These are phyloP conservation scores for Euwallacea fornicatus DNA, from an alignment of 1,140 invertebrate genomes.

Conservation along the genomic window DNA sequence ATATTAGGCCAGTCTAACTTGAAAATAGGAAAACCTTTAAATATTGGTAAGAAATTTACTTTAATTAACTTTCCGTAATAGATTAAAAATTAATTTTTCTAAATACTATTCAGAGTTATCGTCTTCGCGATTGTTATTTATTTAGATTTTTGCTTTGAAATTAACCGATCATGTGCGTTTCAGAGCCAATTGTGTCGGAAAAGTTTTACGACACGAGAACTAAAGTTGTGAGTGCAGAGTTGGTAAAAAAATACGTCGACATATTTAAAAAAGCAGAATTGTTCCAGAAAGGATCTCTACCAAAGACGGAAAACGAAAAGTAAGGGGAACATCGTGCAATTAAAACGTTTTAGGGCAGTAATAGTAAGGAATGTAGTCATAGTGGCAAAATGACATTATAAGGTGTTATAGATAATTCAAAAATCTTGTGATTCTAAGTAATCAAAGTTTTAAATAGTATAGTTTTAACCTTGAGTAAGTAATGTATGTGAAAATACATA, in stretches of 20 bases:
- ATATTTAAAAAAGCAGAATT: constrained; percentile 22
- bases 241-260: constrained; percentile 21
- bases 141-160: not conserved
- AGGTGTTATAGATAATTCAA: not conserved
- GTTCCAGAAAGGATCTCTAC: constrained; percentile 13
- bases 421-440: too few relatives aligned
- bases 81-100: too few relatives aligned
- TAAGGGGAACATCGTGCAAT: not conserved
- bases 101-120: too few relatives aligned
- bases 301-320: constrained; percentile 35
- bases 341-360: too few relatives aligned
- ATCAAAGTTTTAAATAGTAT: too few relatives aligned
- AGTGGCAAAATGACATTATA: too few relatives aligned
- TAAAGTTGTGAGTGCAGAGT: constrained; percentile 29
- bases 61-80: too few relatives aligned
- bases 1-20: constrained; percentile 50
- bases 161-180: constrained; percentile 11
- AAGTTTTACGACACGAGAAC: constrained; percentile 43
- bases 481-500: too few relatives aligned
- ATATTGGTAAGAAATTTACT: constrained; percentile 39
- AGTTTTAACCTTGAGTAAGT: too few relatives aligned
- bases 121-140: too few relatives aligned
- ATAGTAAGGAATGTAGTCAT: too few relatives aligned
- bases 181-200: constrained; percentile 38
- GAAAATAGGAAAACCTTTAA: constrained; percentile 46